A percentile compares a stretch with the other conserved stretches of the same genome.
These are phyloP conservation scores for Pipistrellus pipistrellus DNA, from an alignment of 2,797 vertebrate species.

Conservation along the genomic window DNA sequence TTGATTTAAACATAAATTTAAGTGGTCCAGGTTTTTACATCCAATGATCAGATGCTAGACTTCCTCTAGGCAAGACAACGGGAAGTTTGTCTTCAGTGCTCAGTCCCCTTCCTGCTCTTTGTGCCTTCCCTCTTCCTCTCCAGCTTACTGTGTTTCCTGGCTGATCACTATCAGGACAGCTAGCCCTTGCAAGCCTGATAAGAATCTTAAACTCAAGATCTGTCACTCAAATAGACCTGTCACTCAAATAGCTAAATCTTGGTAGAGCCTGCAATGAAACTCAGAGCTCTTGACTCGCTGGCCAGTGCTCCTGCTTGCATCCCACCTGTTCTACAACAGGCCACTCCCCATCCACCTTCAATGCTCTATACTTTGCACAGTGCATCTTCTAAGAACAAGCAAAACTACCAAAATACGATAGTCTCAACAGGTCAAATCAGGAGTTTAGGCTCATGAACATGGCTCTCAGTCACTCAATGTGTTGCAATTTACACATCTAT, in stretches of 20 bases:
- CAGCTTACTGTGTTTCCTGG: neutral
- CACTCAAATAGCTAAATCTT: neutral
- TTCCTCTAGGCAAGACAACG: fast-evolving
- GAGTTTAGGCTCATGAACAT: neutral
- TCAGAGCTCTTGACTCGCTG: neutral
- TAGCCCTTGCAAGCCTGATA: neutral
- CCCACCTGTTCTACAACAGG: neutral
- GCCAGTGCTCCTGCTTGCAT: neutral
- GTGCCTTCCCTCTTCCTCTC: neutral
- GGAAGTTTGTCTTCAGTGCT: neutral
- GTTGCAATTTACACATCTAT: neutral
- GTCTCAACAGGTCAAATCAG: neutral
- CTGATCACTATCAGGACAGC: neutral
- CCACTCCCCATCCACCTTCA: neutral
- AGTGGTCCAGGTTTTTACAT: neutral
- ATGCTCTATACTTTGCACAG: neutral
- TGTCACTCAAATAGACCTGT: neutral
- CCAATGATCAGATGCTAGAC: neutral
- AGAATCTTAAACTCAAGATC: neutral
- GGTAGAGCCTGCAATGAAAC: neutral
- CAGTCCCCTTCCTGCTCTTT: neutral
- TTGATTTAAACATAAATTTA: constrained; percentile 37
- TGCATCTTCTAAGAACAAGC: neutral
- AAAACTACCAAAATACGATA: neutral
- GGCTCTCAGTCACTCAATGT: neutral